These are phyloP conservation scores for Musca domestica DNA, from an alignment of 1,140 invertebrate genomes.

Conservation along the genomic window DNA sequence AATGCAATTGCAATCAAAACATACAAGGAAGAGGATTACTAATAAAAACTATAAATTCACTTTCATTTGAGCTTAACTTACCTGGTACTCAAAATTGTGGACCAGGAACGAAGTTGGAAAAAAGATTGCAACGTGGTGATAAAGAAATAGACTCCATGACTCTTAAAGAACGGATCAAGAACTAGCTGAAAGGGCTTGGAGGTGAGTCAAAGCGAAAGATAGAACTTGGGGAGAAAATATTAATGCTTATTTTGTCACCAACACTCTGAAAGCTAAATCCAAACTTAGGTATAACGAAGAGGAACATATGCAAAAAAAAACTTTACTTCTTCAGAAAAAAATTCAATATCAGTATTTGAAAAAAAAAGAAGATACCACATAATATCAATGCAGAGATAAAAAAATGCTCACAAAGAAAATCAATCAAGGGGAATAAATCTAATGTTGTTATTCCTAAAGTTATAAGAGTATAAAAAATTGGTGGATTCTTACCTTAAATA, in stretches of 20 bases:
- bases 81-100: constrained; percentile 56
- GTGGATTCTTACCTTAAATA: constrained; percentile 42
- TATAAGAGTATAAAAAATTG: constrained; percentile 46
- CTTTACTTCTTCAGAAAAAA: background rate
- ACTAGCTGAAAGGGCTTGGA: constrained; percentile 50
- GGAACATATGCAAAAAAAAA: background rate
- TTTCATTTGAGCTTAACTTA: constrained; percentile 55
- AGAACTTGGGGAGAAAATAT: constrained; percentile 30
- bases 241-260: constrained; percentile 27
- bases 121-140: constrained; percentile 52
- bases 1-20: no score
- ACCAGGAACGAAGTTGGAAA: constrained; percentile 53
- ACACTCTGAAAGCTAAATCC: constrained; percentile 29
- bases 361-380: constrained; percentile 13
- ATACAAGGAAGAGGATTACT: constrained; percentile 31
- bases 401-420: constrained; percentile 23
- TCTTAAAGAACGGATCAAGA: constrained; percentile 45
- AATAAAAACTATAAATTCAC: constrained; percentile 50
- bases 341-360: background rate
- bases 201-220: constrained; percentile 48
- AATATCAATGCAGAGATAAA: constrained; percentile 21
- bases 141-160: constrained; percentile 50
- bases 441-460: constrained; percentile 36
- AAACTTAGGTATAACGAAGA: constrained; percentile 25
- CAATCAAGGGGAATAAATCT: constrained; percentile 26